These are phyloP conservation scores for Choristoneura fumiferana DNA, from an alignment of 1,140 invertebrate species.

Conservation along the genomic window DNA sequence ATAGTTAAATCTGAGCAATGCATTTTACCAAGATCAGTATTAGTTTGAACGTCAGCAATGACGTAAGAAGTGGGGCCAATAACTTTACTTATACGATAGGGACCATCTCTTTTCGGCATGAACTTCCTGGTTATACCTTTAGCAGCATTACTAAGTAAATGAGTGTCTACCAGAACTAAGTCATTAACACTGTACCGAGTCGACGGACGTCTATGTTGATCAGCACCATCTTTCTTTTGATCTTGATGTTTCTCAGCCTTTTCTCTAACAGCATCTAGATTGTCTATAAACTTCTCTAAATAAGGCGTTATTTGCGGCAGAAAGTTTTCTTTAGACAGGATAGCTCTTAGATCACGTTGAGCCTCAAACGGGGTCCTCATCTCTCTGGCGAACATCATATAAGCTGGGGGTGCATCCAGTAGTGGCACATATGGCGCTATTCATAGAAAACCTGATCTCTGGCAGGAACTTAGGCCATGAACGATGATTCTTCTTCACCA, in stretches of 20 bases:
- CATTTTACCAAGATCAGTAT: no score
- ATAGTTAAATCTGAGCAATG: no score
- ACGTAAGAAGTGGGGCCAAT: slow-evolving; percentile 4
- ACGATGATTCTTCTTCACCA: not conserved
- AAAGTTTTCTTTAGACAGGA: not conserved
- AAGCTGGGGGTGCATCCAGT: not conserved
- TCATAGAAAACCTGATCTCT: not conserved
- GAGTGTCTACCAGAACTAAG: not conserved
- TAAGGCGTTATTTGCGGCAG: slow-evolving; percentile 4
- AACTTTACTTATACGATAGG: slow-evolving; percentile 1
- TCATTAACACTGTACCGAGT: not conserved
- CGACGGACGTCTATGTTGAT: not conserved
- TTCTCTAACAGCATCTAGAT: not conserved
- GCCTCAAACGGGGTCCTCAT: not conserved
- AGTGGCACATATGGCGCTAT: not conserved
- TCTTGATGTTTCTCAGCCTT: not conserved
- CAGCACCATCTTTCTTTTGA: not conserved
- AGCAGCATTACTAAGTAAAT: slow-evolving; percentile 18
- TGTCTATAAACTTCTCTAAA: not conserved
- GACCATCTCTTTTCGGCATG: slow-evolving; percentile 19
- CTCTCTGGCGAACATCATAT: not conserved
- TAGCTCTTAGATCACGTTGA: not conserved
- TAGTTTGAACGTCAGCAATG: not conserved
- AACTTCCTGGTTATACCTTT: slow-evolving; percentile 14
- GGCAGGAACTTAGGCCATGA: not conserved